Conservation (phyloP, 2,113 vertebrate genomes). For the Phalacrocorax pelagicus region DNA sequence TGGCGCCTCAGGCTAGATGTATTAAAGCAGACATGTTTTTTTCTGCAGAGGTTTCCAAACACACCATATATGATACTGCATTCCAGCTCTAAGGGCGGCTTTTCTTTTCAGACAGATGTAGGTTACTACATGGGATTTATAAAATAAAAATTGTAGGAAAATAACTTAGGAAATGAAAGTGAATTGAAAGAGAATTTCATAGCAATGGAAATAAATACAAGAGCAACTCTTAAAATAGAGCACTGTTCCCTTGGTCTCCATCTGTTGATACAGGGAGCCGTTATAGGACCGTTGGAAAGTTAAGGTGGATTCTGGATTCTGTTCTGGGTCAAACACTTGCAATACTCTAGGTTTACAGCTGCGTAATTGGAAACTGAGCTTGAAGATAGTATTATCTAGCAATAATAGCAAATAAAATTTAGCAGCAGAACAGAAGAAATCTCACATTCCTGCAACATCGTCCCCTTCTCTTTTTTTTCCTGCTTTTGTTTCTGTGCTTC, state of each 20-base stretch:
- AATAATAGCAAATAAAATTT: background rate
- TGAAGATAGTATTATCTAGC: background rate
- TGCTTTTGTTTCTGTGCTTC: background rate
- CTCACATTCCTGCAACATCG: background rate
- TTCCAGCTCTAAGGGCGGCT: background rate
- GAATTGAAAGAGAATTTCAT: slow-evolving; percentile 33
- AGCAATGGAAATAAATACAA: background rate
- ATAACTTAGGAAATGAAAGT: slow-evolving; percentile 42
- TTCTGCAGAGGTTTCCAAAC: slow-evolving; percentile 1
- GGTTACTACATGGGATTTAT: slow-evolving; percentile 9
- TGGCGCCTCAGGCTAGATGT: background rate
- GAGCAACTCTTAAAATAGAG: background rate
- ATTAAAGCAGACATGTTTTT: slow-evolving; percentile 13
- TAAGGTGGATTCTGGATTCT: background rate
- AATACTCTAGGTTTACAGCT: background rate
- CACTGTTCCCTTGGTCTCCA: background rate
- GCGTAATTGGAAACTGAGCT: background rate
- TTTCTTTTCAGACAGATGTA: slow-evolving; percentile 16
- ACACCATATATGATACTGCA: background rate
- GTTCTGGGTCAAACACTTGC: background rate
- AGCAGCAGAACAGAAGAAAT: background rate
- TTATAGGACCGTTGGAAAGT: background rate
- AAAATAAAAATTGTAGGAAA: background rate
- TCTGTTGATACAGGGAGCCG: background rate
- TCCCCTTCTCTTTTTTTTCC: no score